Conservation (phyloP, 2,797 vertebrate genomes). For the Zonotrichia albicollis region DNA sequence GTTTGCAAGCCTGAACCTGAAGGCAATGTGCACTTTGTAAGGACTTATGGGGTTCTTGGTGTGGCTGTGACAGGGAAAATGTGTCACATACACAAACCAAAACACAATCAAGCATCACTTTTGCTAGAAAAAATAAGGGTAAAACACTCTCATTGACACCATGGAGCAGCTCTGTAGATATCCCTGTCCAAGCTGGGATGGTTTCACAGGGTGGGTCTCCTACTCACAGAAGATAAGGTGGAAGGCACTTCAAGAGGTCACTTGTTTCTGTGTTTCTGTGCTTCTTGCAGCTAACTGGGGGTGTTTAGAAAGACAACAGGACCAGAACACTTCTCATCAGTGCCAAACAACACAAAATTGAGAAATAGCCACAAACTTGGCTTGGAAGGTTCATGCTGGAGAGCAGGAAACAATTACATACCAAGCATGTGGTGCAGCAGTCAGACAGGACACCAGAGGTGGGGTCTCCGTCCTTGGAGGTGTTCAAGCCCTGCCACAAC, state of each 20-base stretch:
- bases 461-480: neutral
- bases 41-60: accelerated
- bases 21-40: neutral
- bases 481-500: neutral
- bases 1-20: neutral
- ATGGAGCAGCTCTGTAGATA: neutral
- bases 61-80: neutral
- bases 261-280: neutral
- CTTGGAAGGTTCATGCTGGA: neutral
- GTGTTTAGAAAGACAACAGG: neutral
- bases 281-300: neutral
- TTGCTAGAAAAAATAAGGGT: neutral
- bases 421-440: neutral
- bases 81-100: neutral
- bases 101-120: accelerated
- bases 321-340: neutral
- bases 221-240: neutral
- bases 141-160: neutral
- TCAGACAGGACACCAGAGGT: neutral
- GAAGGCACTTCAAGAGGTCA: neutral
- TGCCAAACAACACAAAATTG: neutral
- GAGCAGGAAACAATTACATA: neutral
- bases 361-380: neutral
- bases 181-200: neutral
- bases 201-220: neutral